Conservation (phyloP, 2,797 vertebrate genomes). For the Neomorphus geoffroyi region DNA sequence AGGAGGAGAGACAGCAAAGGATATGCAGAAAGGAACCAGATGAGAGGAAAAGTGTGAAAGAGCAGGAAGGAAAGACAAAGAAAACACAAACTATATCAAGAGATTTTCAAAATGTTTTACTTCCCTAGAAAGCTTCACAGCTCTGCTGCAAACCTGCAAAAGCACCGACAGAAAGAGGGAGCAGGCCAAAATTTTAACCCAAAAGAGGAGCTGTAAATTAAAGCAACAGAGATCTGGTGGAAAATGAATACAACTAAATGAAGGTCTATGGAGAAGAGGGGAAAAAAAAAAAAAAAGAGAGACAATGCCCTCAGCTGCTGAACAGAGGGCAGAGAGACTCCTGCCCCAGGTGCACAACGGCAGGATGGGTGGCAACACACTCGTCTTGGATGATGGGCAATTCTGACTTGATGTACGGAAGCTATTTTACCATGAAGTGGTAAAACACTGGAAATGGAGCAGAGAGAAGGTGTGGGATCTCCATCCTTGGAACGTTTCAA, state of each 20-base stretch:
- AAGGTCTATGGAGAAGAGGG: background rate
- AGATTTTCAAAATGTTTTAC: background rate
- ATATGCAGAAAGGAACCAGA: background rate
- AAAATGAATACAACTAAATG: background rate
- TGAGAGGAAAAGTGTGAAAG: background rate
- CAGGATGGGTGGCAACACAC: background rate
- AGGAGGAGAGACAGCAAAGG: background rate
- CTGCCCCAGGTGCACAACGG: accelerated
- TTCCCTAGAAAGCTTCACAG: background rate
- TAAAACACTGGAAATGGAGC: background rate
- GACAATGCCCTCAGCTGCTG: background rate
- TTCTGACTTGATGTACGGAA: background rate
- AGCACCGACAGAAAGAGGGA: background rate
- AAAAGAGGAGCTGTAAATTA: background rate
- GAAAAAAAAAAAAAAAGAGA: no score
- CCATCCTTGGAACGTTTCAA: background rate
- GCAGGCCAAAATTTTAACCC: background rate
- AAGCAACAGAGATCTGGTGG: background rate
- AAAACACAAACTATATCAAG: background rate
- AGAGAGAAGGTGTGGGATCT: background rate
- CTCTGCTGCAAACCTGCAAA: background rate
- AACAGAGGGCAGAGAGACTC: background rate
- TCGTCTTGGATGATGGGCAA: background rate
- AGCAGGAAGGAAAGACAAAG: background rate
- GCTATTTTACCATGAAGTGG: background rate